Evolutionary conservation across 2,888 invertebrate species (phyloP).

Genomic region (Elysia crispata): DNA sequence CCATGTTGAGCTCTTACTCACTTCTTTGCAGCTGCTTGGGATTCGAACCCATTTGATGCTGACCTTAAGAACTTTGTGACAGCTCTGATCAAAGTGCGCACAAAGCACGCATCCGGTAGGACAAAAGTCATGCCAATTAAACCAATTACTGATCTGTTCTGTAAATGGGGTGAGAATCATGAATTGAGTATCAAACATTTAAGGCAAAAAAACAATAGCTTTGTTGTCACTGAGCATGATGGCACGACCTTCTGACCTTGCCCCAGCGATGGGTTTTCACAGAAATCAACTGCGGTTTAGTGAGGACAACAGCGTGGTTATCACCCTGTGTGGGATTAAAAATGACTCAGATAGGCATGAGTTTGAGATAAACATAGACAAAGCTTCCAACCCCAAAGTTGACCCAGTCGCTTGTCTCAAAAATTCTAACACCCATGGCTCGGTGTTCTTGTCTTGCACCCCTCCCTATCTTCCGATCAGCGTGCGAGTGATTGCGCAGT

Average conservation of each 20-base stretch:
- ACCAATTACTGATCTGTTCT: background rate
- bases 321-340: slow-evolving; percentile 25
- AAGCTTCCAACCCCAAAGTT: no score
- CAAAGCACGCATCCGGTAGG: background rate
- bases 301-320: background rate
- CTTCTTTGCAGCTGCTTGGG: background rate
- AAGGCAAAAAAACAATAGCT: slow-evolving; percentile 18
- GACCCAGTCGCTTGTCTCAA: no score
- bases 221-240: background rate
- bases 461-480: no score
- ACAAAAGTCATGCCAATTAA: slow-evolving; percentile 16
- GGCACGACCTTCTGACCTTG: slow-evolving; percentile 30
- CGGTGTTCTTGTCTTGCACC: no score
- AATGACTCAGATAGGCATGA: background rate
- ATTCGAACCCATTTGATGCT: no score
- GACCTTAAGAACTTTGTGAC: background rate
- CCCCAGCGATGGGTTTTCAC: slow-evolving; percentile 12
- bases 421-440: no score
- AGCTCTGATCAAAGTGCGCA: slow-evolving; percentile 16
- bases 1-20: background rate
- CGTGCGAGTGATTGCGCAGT: no score
- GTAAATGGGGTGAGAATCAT: slow-evolving; percentile 9
- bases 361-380: background rate
- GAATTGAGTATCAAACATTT: background rate
- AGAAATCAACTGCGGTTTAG: slow-evolving; percentile 21